phyloP scores from a whole-genome alignment of 2,888 invertebrate species.

The Acanthococcus lagerstroemiae region DNA sequence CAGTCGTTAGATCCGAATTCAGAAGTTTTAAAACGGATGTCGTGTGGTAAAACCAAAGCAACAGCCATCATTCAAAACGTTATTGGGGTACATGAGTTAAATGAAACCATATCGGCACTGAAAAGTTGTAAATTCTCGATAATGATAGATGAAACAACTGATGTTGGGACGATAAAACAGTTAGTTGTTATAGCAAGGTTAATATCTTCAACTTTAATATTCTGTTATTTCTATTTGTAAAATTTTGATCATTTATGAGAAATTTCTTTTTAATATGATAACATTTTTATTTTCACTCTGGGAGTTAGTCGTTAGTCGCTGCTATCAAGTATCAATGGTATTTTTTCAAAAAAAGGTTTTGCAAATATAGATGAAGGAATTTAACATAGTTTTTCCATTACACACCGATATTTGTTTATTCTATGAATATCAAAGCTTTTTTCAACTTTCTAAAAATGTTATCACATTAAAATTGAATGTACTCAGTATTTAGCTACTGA shows the following conservation, averaged over 20 bases:
- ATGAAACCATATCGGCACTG: background rate
- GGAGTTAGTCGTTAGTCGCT: no score
- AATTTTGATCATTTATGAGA: no score
- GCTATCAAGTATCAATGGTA: no score
- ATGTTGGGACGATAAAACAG: background rate
- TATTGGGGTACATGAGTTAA: background rate
- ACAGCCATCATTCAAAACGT: background rate
- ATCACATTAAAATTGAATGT: no score
- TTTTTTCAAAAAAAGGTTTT: no score
- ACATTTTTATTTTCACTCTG: background rate
- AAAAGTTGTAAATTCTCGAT: background rate
- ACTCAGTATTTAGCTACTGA: background rate
- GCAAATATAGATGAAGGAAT: no score
- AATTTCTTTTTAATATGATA: no score
- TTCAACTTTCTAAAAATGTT: no score
- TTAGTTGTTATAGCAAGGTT: background rate
- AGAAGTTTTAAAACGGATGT: background rate
- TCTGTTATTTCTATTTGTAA: no score
- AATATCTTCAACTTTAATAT: background rate
- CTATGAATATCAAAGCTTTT: no score
- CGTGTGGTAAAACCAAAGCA: background rate
- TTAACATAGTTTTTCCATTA: no score
- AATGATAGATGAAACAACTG: background rate
- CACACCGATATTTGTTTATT: no score
- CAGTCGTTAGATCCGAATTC: background rate